Base-by-base conservation (phyloP, 2,113 vertebrate species). In the Tenebrosternarchus preto region DNA sequence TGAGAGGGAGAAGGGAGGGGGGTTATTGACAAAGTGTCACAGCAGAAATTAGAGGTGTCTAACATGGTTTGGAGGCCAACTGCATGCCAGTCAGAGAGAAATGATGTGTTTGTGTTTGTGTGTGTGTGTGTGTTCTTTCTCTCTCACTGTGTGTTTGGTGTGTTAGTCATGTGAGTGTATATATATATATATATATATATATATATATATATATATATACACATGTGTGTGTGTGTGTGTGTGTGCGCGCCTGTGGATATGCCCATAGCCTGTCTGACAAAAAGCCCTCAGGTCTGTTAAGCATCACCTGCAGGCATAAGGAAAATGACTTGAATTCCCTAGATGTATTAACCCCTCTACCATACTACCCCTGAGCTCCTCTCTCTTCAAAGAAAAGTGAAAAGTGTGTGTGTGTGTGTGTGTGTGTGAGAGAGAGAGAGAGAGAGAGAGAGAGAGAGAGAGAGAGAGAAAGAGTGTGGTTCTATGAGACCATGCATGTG, bases 1-100 rank as follows among this genome's bases (percentile, higher is more conserved):
- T 60, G 61, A 46, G 43, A 77, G 12, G 33, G 67, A 33, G 50
- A 76, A 31, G 31, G 75, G 67, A 11, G 6, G 39, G 11, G 39
- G 36, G 75, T 59, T 84, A 84, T 81, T 81, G 83, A 81, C 69
- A 73, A 84, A 67, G 76, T 78, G 83, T 84, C 83, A 81, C 9
- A 27, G 66, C 29, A 55, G 69, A 80, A 81, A 77, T 80, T 73
- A 69, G 71, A 77, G 63, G 75, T 74, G 74, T 84, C 74, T 84
- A 84, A 84, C 68, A 55, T n/a, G 53, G 75, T 81, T 70, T 74
- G 70, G 57, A 77, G 53, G 29, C 39, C 22, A 20, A 63, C 57
- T 76, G 66, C 64, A 50, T 71, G 56, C 64, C 69, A 73, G 69
- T 71, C 63, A 61, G 9, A 36, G 16, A 33, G 20, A 43, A 67